Percentiles rank a stretch among this genome's conserved stretches.
These are phyloP conservation scores for Hetaerina titia DNA, from an alignment of 2,888 invertebrate species.

Conservation along the genomic window DNA sequence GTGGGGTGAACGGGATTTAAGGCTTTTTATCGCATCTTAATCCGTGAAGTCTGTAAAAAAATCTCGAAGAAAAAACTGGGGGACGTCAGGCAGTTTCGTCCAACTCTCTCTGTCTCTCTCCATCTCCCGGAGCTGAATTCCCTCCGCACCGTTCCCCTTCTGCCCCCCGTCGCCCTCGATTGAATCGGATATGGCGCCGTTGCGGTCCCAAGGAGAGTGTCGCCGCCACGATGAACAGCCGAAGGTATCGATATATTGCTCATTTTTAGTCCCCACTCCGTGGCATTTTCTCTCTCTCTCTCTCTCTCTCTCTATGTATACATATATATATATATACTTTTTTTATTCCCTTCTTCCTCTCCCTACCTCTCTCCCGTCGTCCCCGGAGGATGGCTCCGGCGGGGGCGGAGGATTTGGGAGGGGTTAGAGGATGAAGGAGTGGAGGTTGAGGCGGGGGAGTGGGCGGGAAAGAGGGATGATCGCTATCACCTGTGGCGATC, in stretches of 20 bases:
- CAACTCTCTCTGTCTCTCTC: background rate
- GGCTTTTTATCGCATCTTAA: background rate
- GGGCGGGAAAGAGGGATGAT: background rate
- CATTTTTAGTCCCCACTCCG: background rate
- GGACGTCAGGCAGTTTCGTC: background rate
- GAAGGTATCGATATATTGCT: too few relatives aligned
- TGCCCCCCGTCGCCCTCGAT: background rate
- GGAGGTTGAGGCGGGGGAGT: too few relatives aligned
- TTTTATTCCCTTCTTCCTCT: too few relatives aligned
- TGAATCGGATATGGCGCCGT: background rate
- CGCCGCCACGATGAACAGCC: too few relatives aligned
- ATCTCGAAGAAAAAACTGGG: background rate
- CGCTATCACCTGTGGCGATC: conserved; percentile 16
- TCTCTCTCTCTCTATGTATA: background rate
- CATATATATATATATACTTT: too few relatives aligned
- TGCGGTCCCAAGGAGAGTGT: too few relatives aligned
- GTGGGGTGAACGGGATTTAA: background rate
- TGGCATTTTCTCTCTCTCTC: background rate
- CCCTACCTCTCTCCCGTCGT: too few relatives aligned
- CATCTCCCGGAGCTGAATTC: background rate
- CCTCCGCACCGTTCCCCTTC: background rate
- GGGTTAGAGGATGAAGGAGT: too few relatives aligned
- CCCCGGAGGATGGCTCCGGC: too few relatives aligned
- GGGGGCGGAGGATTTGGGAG: too few relatives aligned
- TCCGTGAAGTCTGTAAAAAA: background rate